These are phyloP conservation scores for Lucinisca nassula DNA, from an alignment of 2,888 invertebrate genomes.

Conservation along the genomic window DNA sequence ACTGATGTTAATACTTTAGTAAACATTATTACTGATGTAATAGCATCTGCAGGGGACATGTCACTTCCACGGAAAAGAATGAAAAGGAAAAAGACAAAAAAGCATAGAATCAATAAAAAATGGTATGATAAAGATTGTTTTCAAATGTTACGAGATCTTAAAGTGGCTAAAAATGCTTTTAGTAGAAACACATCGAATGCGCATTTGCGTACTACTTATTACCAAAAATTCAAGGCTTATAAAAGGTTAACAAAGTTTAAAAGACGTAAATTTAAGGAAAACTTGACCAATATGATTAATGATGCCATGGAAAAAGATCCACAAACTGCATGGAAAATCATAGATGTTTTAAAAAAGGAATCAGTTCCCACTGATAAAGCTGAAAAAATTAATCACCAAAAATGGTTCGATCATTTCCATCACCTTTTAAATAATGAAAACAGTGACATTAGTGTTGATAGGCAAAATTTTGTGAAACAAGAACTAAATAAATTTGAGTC, in stretches of 20 bases:
- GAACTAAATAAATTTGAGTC: not conserved
- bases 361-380: not conserved
- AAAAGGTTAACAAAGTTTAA: not conserved
- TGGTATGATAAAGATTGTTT: not conserved
- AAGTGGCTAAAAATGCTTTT: not conserved
- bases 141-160: not conserved
- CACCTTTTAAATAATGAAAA: not conserved
- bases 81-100: not conserved
- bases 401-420: not conserved
- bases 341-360: not conserved
- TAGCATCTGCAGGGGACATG: not conserved
- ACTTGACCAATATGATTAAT: not conserved
- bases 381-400: not conserved
- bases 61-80: not conserved
- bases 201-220: not conserved
- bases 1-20: not conserved
- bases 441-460: not conserved
- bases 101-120: not conserved
- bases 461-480: not conserved
- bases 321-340: not conserved
- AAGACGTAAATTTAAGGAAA: not conserved
- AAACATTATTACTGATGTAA: not conserved
- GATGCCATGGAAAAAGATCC: not conserved
- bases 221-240: not conserved
- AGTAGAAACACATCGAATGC: not conserved